Conservation (phyloP, 2,113 vertebrate species). For the Burhinus bistriatus region DNA sequence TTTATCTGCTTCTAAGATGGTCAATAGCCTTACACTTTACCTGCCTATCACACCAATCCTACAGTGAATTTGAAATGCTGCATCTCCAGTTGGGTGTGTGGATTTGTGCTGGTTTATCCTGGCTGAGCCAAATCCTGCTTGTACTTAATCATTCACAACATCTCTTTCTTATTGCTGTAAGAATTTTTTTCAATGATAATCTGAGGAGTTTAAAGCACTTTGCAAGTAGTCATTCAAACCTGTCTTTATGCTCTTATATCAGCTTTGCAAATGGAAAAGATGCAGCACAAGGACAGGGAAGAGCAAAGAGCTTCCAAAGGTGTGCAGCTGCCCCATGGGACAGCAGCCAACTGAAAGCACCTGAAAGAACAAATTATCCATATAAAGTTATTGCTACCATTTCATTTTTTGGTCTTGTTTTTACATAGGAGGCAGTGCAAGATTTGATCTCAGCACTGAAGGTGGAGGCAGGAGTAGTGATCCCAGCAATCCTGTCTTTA, state of each 20-base stretch:
- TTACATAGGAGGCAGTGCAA: slow-evolving; percentile 81
- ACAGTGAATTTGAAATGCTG: neutral
- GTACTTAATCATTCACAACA: neutral
- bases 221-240: neutral
- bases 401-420: neutral
- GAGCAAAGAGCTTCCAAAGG: neutral
- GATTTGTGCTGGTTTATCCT: neutral
- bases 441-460: slow-evolving; percentile 81
- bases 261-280: neutral
- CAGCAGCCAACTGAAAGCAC: neutral
- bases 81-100: neutral
- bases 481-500: slow-evolving; percentile 81
- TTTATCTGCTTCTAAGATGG: neutral
- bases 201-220: neutral
- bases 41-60: neutral
- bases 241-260: neutral
- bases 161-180: neutral
- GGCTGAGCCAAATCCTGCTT: neutral
- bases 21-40: neutral
- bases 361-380: neutral
- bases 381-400: neutral
- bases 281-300: neutral
- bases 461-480: slow-evolving; percentile 69
- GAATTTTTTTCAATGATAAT: neutral
- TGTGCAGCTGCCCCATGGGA: neutral